A percentile compares a stretch with the other conserved stretches of the same genome.
Conservation (phyloP, 2,888 invertebrate species). For the Cyclophora punctaria region DNA sequence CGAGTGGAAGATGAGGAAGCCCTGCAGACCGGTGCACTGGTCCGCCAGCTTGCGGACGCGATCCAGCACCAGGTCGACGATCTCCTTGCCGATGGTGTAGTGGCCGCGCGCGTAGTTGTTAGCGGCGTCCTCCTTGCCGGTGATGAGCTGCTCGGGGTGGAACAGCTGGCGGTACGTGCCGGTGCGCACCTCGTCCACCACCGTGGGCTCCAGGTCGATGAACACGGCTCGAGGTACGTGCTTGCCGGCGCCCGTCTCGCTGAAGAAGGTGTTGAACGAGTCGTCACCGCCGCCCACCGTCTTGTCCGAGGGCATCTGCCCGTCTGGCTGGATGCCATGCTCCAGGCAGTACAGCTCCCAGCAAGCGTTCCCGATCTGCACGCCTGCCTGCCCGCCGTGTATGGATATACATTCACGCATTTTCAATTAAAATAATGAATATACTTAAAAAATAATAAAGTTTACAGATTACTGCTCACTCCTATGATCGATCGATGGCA, state of each 20-base stretch:
- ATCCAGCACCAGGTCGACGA: slow-evolving; percentile 91
- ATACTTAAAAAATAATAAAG: slow-evolving; percentile 44
- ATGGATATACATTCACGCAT: slow-evolving; percentile 71
- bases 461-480: slow-evolving; percentile 17
- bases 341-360: slow-evolving; percentile 90
- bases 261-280: slow-evolving; percentile 95
- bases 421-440: slow-evolving; percentile 26
- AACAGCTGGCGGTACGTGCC: slow-evolving; percentile 96
- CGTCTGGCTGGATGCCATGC: slow-evolving; percentile 88
- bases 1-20: slow-evolving; percentile 95
- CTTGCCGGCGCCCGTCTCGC: slow-evolving; percentile 95
- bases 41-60: slow-evolving; percentile 89
- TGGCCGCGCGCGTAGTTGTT: slow-evolving; percentile 98
- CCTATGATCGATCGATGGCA: slow-evolving; percentile 22
- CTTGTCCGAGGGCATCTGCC: slow-evolving; percentile 89
- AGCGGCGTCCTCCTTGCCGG: slow-evolving; percentile 97
- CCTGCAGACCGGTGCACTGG: slow-evolving; percentile 93
- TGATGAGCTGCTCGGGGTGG: slow-evolving; percentile 96
- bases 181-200: slow-evolving; percentile 93
- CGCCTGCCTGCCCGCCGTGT: slow-evolving; percentile 76
- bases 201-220: slow-evolving; percentile 96
- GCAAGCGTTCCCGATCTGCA: slow-evolving; percentile 91
- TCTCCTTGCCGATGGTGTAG: slow-evolving; percentile 96
- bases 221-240: slow-evolving; percentile 96
- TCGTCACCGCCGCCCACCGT: slow-evolving; percentile 91